Conservation (phyloP, 1,140 invertebrate genomes). For the Acromyrmex echinatior region DNA sequence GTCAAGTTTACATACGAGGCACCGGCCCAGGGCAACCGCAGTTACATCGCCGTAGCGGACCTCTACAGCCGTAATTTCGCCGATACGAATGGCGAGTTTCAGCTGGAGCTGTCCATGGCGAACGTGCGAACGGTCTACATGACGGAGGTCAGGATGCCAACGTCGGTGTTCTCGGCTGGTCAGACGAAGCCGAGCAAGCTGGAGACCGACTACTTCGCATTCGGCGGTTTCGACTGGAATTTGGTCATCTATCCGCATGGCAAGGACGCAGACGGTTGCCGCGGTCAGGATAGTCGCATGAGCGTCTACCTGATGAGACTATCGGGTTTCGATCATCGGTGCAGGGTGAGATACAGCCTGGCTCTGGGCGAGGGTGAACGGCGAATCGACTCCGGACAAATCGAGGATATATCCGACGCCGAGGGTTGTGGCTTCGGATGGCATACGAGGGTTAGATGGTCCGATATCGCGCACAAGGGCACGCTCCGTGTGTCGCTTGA, state of each 20-base stretch:
- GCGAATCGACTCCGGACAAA: conserved; percentile 91
- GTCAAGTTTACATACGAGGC: conserved; percentile 92
- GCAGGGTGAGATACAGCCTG: conserved; percentile 91
- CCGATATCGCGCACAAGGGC: conserved; percentile 88
- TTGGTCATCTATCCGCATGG: conserved; percentile 91
- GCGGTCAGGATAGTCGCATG: conserved; percentile 86
- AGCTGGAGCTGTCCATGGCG: conserved; percentile 93
- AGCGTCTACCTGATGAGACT: conserved; percentile 91
- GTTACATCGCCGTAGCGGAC: conserved; percentile 93
- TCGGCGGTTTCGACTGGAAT: conserved; percentile 95
- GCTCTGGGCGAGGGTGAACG: conserved; percentile 91
- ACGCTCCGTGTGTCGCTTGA: conserved; percentile 91
- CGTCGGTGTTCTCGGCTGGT: conserved; percentile 81
- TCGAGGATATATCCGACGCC: conserved; percentile 93
- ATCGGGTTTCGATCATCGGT: conserved; percentile 94
- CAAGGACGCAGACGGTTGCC: conserved; percentile 82
- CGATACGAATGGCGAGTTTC: conserved; percentile 94
- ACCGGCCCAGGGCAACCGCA: conserved; percentile 92
- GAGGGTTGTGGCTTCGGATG: conserved; percentile 92
- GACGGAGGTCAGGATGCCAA: conserved; percentile 87
- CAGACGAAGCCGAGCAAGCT: conserved; percentile 87
- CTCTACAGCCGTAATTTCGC: conserved; percentile 92
- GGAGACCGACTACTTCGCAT: conserved; percentile 91
- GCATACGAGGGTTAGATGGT: conserved; percentile 89
- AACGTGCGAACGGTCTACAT: conserved; percentile 93